Percentiles rank a stretch among this genome's conserved stretches.
phyloP scores from a whole-genome alignment of 2,113 vertebrate species.

The Ovibos moschatus region DNA sequence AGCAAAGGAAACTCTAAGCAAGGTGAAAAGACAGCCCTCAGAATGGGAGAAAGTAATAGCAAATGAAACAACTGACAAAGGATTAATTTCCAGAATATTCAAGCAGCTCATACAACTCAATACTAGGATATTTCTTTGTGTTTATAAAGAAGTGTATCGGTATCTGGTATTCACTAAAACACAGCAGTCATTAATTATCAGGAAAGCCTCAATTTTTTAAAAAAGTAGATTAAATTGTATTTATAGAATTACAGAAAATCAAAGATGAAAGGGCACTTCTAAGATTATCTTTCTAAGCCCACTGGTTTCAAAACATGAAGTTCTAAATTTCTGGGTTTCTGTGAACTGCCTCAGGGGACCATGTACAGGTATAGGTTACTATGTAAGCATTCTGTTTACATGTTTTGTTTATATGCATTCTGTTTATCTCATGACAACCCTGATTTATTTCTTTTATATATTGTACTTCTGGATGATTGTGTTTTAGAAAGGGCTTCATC shows the following conservation, averaged over 20 bases:
- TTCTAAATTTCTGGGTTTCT: neutral
- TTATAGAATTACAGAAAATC: neutral
- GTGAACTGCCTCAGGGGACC: neutral
- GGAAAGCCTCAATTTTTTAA: neutral
- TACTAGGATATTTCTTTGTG: neutral
- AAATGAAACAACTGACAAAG: neutral
- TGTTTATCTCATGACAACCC: neutral
- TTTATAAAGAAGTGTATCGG: neutral
- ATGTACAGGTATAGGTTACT: neutral
- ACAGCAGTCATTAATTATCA: neutral
- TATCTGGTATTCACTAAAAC: slow-evolving; percentile 17
- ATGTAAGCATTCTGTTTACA: neutral
- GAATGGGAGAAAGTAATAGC: neutral
- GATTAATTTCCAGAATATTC: neutral
- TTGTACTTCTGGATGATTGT: neutral
- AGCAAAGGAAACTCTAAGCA: neutral
- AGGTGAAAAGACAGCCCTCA: neutral
- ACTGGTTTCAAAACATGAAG: neutral
- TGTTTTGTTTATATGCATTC: neutral
- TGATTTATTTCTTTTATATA: neutral
- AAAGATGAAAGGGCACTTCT: neutral
- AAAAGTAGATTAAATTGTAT: neutral
- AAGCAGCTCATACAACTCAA: neutral
- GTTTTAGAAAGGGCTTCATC: neutral
- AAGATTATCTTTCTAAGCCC: neutral